Conservation (phyloP, 2,888 invertebrate genomes). For the Galeopsomyia nigrocyanea region DNA sequence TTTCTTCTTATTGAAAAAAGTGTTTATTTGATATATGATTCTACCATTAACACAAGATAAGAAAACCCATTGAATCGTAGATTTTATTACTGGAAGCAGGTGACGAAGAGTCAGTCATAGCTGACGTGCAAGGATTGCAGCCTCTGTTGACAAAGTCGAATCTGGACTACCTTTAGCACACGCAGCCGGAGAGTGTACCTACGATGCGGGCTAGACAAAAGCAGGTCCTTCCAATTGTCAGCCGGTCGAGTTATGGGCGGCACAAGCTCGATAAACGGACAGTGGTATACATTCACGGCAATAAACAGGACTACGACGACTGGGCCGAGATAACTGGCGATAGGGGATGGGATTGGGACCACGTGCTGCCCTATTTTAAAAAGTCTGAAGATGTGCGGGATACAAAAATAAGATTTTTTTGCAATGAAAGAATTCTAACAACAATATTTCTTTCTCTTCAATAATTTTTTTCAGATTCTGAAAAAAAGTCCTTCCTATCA, state of each 20-base stretch:
- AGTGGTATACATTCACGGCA: conserved; percentile 28
- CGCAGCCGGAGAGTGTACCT: too few relatives aligned
- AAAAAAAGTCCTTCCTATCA: background rate
- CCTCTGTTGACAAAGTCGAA: too few relatives aligned
- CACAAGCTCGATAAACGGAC: conserved; percentile 24
- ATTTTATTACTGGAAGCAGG: too few relatives aligned
- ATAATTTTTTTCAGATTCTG: too few relatives aligned
- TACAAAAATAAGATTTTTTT: conserved; percentile 48
- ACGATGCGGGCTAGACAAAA: conserved; percentile 7
- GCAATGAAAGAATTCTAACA: background rate
- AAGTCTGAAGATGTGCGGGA: conserved; percentile 50
- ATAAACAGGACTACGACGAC: conserved; percentile 34
- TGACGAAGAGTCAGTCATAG: too few relatives aligned
- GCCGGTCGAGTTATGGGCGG: conserved; percentile 3
- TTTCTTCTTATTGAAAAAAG: too few relatives aligned
- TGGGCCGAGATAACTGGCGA: conserved; percentile 62
- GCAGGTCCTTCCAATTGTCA: conserved; percentile 14
- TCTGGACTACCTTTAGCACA: too few relatives aligned
- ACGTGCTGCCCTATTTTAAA: conserved; percentile 70
- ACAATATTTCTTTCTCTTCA: too few relatives aligned
- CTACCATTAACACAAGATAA: too few relatives aligned
- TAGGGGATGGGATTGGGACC: conserved; percentile 65
- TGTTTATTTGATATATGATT: too few relatives aligned
- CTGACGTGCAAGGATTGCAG: too few relatives aligned
- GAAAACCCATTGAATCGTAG: too few relatives aligned